These are phyloP conservation scores for Synaphobranchus kaupii DNA, from an alignment of 2,797 vertebrate species.

Conservation along the genomic window DNA sequence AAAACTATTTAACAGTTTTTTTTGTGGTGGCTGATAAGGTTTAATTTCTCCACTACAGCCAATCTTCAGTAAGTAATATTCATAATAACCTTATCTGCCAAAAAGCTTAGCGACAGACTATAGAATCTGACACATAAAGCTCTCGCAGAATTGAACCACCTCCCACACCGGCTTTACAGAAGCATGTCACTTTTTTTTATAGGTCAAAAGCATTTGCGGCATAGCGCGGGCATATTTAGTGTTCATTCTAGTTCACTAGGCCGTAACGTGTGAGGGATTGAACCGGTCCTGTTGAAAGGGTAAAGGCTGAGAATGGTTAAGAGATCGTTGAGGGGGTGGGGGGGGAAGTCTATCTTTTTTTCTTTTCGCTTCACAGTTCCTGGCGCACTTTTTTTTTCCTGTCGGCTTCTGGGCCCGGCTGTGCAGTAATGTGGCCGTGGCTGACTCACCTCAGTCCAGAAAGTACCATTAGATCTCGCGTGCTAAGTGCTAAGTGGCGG, in stretches of 20 bases:
- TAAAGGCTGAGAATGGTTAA: background rate
- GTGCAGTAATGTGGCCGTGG: background rate
- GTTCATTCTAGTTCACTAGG: background rate
- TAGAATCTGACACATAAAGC: background rate
- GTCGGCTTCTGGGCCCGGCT: background rate
- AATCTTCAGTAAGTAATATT: conserved; percentile 4
- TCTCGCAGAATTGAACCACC: background rate
- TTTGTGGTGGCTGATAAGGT: conserved; percentile 6
- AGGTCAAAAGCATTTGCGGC: conserved; percentile 7
- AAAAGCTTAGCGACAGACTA: background rate
- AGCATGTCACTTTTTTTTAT: conserved; percentile 1
- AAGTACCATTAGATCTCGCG: conserved; percentile 31
- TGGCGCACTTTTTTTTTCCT: background rate
- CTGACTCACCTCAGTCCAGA: background rate
- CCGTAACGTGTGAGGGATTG: background rate
- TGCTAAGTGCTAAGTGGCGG: conserved; percentile 14
- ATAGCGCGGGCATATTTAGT: background rate
- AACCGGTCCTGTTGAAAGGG: background rate
- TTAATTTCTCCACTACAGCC: background rate
- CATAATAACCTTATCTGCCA: conserved; percentile 18
- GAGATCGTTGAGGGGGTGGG: background rate
- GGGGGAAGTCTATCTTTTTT: background rate
- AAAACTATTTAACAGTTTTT: background rate
- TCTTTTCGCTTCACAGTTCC: background rate
- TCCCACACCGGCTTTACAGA: background rate